Base-by-base conservation (phyloP, 1,140 invertebrate genomes). In the Apis florea region DNA sequence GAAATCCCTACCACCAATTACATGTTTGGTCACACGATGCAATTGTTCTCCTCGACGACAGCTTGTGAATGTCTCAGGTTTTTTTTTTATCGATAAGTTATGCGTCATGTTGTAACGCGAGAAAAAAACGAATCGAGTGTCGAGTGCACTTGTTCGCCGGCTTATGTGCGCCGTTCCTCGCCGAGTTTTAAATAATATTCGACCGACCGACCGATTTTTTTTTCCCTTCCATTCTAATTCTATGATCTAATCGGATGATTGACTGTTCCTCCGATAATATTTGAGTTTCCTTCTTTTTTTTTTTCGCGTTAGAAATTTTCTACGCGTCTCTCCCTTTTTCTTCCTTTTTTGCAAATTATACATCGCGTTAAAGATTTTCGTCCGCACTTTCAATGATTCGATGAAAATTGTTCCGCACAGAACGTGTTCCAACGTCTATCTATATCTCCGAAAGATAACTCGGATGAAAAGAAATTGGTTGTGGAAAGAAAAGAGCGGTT, bases 31-130 rank as follows among this genome's bases (percentile, higher is more conserved):
- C 49, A 80, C 72, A 51, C 63, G 84, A 72, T 61, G 51, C 83
- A 67, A 84, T 84, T 75, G 83, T 85, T 66, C 73, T 84, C 67
- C 24, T 67, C 64, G 58, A 6, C 64, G 66, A 73, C 54, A 56
- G 74, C 82, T 58, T 73, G 47, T 75, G 31, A n/a, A 71, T 56
- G 72, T 63, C 74, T 85, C 84, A 70, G 69, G 80, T 85, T 76
- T 85, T 85, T 53, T 59, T 85, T 85, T 53, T 59, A 63, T 81
- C 72, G 78, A 81, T 76, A 66, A 70, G n/a, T 59, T 59, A 72
- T 67, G 61, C 54, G 15, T 75, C 17, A 49, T 15, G 40, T 56
- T 85, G 84, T 67, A 85, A 85, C 61, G n/a, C 51, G 78, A 85
- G 84, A 68, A 81, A 15, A 26, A 58, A 71, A 63, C 11, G 49